Conservation (phyloP, 1,140 invertebrate genomes). For the Propsilocerus akamusi region DNA sequence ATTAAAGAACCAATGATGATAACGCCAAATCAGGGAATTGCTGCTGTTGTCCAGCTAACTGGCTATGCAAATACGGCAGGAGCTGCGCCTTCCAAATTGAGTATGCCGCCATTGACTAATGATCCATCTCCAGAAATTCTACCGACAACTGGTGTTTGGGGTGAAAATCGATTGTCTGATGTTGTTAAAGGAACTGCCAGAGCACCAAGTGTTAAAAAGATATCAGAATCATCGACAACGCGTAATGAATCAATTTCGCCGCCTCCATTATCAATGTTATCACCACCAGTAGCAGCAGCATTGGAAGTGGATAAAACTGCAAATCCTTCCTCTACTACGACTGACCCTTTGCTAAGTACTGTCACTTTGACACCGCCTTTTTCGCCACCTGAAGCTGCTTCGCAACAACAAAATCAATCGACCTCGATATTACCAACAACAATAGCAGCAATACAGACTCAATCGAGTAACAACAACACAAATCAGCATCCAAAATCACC, state of each 20-base stretch:
- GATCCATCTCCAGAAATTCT: slow-evolving; percentile 6
- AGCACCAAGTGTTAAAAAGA: no score
- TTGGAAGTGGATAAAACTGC: no score
- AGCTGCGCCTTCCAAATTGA: neutral
- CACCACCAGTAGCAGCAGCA: no score
- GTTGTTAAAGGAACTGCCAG: slow-evolving; percentile 61
- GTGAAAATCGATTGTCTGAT: slow-evolving; percentile 47
- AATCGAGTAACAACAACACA: no score
- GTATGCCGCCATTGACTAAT: slow-evolving; percentile 6
- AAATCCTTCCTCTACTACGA: no score
- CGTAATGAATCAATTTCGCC: slow-evolving; percentile 11
- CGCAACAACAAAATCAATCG: no score
- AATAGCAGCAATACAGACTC: no score
- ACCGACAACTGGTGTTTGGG: slow-evolving; percentile 11
- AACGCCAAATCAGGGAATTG: neutral
- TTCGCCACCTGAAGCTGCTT: no score
- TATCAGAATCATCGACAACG: slow-evolving; percentile 25
- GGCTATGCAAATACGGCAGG: neutral
- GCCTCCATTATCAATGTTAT: slow-evolving; percentile 11
- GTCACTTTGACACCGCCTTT: no score
- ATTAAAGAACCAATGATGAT: slow-evolving; percentile 20
- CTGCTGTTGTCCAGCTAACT: neutral
- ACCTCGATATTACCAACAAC: no score
- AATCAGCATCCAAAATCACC: no score
- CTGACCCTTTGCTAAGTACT: no score